Conservation (phyloP, 1,140 invertebrate genomes). For the Drosophila carrolli region DNA sequence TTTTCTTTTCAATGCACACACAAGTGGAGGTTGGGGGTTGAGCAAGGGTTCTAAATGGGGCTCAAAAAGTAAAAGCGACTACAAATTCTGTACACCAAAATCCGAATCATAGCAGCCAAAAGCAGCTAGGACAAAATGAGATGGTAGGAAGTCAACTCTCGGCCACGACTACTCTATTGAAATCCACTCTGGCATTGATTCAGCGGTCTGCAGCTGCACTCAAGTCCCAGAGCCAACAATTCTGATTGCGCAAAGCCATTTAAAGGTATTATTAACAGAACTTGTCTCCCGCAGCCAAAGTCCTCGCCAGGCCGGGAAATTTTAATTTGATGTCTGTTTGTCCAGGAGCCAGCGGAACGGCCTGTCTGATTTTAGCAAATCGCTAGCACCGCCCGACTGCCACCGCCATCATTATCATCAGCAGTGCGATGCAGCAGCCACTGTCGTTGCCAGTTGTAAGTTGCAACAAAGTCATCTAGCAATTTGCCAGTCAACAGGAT, state of each 20-base stretch:
- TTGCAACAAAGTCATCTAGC: constrained; percentile 58
- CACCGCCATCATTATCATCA: constrained; percentile 13
- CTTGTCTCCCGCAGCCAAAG: constrained; percentile 31
- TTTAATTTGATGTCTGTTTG: constrained; percentile 68
- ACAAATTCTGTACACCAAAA: not conserved
- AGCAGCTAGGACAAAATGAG: not conserved
- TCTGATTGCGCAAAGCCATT: constrained; percentile 59
- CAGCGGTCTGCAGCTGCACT: not conserved
- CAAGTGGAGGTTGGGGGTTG: not conserved
- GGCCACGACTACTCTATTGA: too few relatives aligned
- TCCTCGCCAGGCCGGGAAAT: constrained; percentile 23
- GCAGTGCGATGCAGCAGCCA: constrained; percentile 8
- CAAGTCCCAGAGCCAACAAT: constrained; percentile 20
- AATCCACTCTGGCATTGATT: not conserved
- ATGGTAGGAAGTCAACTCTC: not conserved
- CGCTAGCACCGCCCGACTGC: constrained; percentile 17
- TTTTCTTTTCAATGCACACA: constrained; percentile 52
- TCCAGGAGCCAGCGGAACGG: constrained; percentile 5
- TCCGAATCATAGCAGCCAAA: not conserved
- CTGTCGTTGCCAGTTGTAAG: constrained; percentile 19
- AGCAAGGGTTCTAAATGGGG: too few relatives aligned
- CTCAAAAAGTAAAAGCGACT: too few relatives aligned
- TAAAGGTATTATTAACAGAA: constrained; percentile 68
- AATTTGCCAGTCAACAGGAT: constrained; percentile 65
- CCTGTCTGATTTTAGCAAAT: too few relatives aligned